Evolutionary conservation across 2,888 invertebrate genomes (phyloP), one percentile per base, ranked within the genome.

Genomic region (Philhelius pedissequus): DNA sequence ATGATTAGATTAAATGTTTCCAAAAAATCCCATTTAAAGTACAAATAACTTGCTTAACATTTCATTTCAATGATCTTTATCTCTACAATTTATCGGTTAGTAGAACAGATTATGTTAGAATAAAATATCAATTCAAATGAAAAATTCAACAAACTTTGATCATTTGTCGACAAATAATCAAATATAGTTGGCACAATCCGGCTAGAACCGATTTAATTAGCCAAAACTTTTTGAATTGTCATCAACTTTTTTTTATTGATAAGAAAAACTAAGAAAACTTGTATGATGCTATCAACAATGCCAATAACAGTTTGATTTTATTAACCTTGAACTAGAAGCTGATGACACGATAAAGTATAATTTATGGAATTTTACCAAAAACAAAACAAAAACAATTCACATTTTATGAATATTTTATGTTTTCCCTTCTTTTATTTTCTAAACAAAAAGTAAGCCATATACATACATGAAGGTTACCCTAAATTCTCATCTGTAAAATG

Each of bases 321-420:
- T 18, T 4, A 62, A 30, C 62, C 62, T 62, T 62, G 62, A 62
- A 43, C 45, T 38, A 62, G 20, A 20, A 45, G 45, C 43, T 30
- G 2, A 27, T 20, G 43, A 45, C 3, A 45, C 8, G 18, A 8
- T 30, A 27, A 62, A 18, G 8, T 45, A 43, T 30, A 18, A 30
- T 62, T 18, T 35, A 43, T 22, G 25, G 22, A 35, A 35, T 18
- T 13, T 35, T 56, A 56, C 32, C 48, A 48, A 22, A 11, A 22
- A 48, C 20, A 35, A 22, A 56, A n/a, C n/a, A n/a, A 20, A 56
- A 35, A 8, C 1, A 30, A 30, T 30, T 54, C 56, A 35, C 2
- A 25, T 58, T 38, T 58, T 22, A 4, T 58, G 22, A 32, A 18
- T 20, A 32, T 18, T 25, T 22, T 2, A 62, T 45, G 7, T n/a